Conservation (phyloP, 2,888 invertebrate species). For the Dolomedes plantarius region DNA sequence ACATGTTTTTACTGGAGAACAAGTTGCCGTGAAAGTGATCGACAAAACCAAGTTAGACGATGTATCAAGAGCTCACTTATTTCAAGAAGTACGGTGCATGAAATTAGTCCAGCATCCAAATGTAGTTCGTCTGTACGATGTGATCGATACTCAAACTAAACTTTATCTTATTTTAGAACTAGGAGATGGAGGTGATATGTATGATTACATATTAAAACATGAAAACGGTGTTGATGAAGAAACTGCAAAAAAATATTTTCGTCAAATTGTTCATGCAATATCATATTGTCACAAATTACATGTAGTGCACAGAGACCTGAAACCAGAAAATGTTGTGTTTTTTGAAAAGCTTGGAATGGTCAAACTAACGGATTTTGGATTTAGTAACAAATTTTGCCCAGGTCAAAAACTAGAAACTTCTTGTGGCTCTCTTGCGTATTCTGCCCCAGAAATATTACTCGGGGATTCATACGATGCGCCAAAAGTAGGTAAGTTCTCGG, state of each 20-base stretch:
- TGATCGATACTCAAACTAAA: conserved; percentile 99
- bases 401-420: conserved; percentile 98
- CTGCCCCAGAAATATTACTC: conserved; percentile 98
- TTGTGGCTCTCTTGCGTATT: conserved; percentile 98
- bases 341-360: conserved; percentile 97
- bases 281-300: conserved; percentile 96
- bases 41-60: conserved; percentile 99
- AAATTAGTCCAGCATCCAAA: conserved; percentile 99
- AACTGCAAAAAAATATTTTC: conserved; percentile 88
- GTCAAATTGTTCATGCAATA: conserved; percentile 97
- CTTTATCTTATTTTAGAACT: conserved; percentile 96
- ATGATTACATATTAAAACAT: conserved; percentile 98
- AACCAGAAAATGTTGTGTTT: conserved; percentile 99
- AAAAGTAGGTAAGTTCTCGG: conserved; percentile 90
- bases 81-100: conserved; percentile 93
- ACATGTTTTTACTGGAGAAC: conserved; percentile 91
- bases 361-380: conserved; percentile 98
- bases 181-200: conserved; percentile 98
- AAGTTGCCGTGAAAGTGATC: conserved; percentile 85
- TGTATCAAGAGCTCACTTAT: conserved; percentile 94
- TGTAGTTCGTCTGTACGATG: conserved; percentile 98
- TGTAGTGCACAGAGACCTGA: conserved; percentile 93
- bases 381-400: conserved; percentile 87
- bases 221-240: conserved; percentile 84
- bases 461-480: conserved; percentile 99